These are phyloP conservation scores for Physella acuta DNA, from an alignment of 1,140 invertebrate species.

Conservation along the genomic window DNA sequence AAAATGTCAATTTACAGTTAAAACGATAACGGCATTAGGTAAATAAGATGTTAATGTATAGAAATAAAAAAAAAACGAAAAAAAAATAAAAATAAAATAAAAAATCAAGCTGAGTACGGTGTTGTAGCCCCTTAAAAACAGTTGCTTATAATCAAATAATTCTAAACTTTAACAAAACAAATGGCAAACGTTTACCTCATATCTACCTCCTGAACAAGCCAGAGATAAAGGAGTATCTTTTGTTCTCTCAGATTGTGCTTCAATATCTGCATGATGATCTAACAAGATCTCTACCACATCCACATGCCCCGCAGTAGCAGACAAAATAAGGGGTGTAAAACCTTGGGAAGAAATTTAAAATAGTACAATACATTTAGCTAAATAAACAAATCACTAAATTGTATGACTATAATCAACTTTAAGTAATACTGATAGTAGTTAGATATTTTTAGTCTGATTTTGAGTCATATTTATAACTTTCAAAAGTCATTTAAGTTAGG, in stretches of 20 bases:
- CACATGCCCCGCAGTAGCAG: conserved; percentile 94
- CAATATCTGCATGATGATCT: conserved; percentile 90
- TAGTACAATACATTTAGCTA: neutral
- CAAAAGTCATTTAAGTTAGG: too few species aligned
- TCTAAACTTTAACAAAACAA: too few species aligned
- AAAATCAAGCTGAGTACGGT: too few species aligned
- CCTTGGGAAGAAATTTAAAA: conserved; percentile 61
- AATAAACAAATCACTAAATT: neutral
- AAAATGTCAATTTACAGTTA: too few species aligned
- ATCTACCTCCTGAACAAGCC: conserved; percentile 94
- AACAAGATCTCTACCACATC: conserved; percentile 91
- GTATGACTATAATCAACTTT: neutral
- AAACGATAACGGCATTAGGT: too few species aligned
- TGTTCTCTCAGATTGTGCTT: conserved; percentile 96
- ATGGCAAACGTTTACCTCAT: conserved; percentile 67
- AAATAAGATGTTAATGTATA: too few species aligned
- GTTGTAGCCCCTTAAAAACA: too few species aligned
- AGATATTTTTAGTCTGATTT: too few species aligned
- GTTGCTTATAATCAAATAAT: too few species aligned
- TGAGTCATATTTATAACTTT: too few species aligned
- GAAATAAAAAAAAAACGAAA: too few species aligned
- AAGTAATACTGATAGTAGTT: neutral
- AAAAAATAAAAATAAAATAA: too few species aligned
- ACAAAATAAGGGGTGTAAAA: conserved; percentile 95
- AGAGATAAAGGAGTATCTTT: conserved; percentile 97